Evolutionary conservation across 2,888 invertebrate genomes (phyloP), one percentile per base, ranked within the genome.

Genomic region (Cybosia mesomella): DNA sequence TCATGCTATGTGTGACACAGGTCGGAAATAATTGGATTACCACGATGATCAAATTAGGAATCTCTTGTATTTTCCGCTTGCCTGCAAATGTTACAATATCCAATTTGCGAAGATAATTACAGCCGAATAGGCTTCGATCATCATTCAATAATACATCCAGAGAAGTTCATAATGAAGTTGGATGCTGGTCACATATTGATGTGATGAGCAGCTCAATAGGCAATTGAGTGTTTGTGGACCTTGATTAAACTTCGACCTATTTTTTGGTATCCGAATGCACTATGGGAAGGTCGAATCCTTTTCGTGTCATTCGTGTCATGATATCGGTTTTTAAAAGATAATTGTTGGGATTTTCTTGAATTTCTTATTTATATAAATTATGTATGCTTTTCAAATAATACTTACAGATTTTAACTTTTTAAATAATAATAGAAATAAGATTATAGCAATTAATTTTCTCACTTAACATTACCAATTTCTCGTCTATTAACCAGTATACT

Each of bases 1-100:
- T 75, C 78, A 74, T 75, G 75, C 77, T 80, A 81, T 77, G 81
- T 79, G 82, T 84, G 84, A 86, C 85, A 82, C 76, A 77, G 83
- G 82, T 85, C 81, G 81, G 82, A 85, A 85, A 88, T 90, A 88
- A 93, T 92, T 91, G 89, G 90, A 92, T 92, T 91, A 89, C 70
- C 83, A 80, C 73, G 80, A 83, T 90, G 90, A 92, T 92, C 91
- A 87, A 91, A 93, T 93, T 92, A 92, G 87, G 87, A 87, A 90
- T 86, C 88, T 87, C 87, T 87, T 84, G 82, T 89, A 89, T 91
- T 90, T 90, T 89, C 88, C 88, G 85, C 84, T 81, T 74, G 85
- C 83, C 80, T 74, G 85, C 85, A 77, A 84, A 83, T 79, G 80
- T 75, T 77, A 81, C 81, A 77, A 65, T 79, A 82, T 82, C 85